Percentiles rank a stretch among this genome's conserved stretches.
Conservation (phyloP, 1,140 invertebrate genomes). For the Neotoxoptera formosana region DNA sequence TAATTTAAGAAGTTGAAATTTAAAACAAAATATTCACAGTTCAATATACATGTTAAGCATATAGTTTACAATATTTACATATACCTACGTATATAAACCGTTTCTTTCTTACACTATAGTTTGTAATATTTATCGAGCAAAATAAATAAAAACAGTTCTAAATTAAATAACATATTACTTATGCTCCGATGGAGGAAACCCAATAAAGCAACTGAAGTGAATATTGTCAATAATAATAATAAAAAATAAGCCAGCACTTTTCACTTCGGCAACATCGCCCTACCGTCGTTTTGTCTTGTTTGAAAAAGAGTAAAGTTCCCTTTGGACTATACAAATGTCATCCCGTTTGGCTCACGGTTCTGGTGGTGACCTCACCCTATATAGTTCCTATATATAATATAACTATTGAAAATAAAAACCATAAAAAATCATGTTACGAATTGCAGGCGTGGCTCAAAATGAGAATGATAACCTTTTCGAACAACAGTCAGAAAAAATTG, state of each 20-base stretch:
- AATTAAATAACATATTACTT: neutral
- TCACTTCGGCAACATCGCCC: neutral
- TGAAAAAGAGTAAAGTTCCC: neutral
- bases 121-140: neutral
- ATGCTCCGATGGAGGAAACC: neutral
- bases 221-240: constrained; percentile 19
- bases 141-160: neutral
- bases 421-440: neutral
- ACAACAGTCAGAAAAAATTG: neutral
- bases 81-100: neutral
- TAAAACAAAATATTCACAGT: neutral
- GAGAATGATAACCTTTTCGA: neutral
- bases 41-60: neutral
- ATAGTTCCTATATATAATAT: neutral
- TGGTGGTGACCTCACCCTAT: neutral
- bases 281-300: neutral
- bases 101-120: neutral
- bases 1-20: neutral
- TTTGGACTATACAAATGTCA: neutral
- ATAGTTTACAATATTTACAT: neutral
- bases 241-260: neutral
- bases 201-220: neutral
- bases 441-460: neutral
- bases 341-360: neutral
- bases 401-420: neutral